A percentile compares a stretch with the other conserved stretches of the same genome.
phyloP scores from a whole-genome alignment of 2,113 vertebrate species.

The Montifringilla adamsi region DNA sequence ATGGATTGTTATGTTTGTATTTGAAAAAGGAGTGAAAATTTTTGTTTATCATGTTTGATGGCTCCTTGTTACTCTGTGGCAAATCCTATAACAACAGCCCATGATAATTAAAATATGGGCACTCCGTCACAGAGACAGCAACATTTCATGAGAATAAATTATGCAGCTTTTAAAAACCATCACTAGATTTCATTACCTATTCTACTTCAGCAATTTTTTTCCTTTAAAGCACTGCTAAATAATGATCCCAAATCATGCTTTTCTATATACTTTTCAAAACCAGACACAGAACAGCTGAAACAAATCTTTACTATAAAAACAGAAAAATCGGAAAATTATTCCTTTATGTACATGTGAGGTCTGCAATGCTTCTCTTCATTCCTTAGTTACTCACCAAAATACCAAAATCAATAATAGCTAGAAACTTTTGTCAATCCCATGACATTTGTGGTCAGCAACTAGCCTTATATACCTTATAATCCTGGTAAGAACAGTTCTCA shows the following conservation, averaged over 20 bases:
- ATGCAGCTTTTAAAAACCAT: background rate
- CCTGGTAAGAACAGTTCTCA: background rate
- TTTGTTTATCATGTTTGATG: background rate
- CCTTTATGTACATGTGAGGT: background rate
- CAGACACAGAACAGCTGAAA: background rate
- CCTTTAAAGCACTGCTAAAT: background rate
- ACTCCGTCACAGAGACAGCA: background rate
- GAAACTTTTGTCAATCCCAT: background rate
- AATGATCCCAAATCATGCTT: background rate
- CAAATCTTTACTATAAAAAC: background rate
- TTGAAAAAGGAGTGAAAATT: background rate
- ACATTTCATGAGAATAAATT: background rate
- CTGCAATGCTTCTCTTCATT: background rate
- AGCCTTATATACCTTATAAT: background rate
- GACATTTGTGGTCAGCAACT: background rate
- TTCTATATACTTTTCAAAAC: background rate
- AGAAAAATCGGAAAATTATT: background rate
- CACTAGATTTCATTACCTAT: background rate
- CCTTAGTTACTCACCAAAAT: background rate
- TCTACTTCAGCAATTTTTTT: background rate
- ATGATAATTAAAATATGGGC: background rate
- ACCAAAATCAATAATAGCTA: background rate
- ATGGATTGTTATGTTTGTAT: background rate
- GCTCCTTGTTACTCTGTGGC: background rate
- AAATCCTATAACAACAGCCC: background rate